Evolutionary conservation across 37 sponge, comb jelly and placozoan genomes (phyloP), one percentile per base, ranked within the genome.

Genomic region (Chondrilla cf. caribensis): DNA sequence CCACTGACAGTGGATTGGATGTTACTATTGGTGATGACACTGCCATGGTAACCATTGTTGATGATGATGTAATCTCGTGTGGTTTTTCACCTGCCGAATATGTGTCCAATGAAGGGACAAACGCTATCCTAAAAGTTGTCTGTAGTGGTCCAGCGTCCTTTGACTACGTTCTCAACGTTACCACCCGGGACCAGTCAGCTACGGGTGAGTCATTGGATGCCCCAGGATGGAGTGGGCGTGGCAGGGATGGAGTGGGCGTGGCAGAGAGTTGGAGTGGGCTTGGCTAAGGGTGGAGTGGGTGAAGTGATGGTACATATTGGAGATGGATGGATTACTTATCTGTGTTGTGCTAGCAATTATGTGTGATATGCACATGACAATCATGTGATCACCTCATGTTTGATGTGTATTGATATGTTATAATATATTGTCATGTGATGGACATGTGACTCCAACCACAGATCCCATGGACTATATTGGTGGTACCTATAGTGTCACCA

Each of bases 401-500:
- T n/a, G n/a, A n/a, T n/a, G n/a, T n/a, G n/a, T n/a, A n/a, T n/a
- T n/a, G n/a, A n/a, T n/a, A n/a, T n/a, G n/a, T n/a, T n/a, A 47
- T 11, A 47, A 11, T 47, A 11, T 47, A 31, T 33, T 67, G 68
- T 67, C 68, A 67, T 67, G 68, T 67, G 68, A 67, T 25, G 5
- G 14, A 31, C 32, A 6, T 67, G 35, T 67, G 33, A 8, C 62
- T 83, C 14, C 77, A 83, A 6, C 51, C 51, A 47, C 51, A 47
- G 84, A 32, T 73, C 54, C 60, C 24, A 38, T 2, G 1, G 82
- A 82, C 38, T 82, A 42, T 40, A 0, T 18, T 21, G 68, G 19
- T 62, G 18, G 58, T 1, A 37, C 78, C 5, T 37, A 31, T n/a
- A 43, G 32, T 58, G 70, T 70, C 19, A 66, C 57, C 54, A 25